Percentiles rank a stretch among this genome's conserved stretches.
Evolutionary conservation across 2,113 vertebrate genomes (phyloP).

Genomic region (Lathamus discolor): DNA sequence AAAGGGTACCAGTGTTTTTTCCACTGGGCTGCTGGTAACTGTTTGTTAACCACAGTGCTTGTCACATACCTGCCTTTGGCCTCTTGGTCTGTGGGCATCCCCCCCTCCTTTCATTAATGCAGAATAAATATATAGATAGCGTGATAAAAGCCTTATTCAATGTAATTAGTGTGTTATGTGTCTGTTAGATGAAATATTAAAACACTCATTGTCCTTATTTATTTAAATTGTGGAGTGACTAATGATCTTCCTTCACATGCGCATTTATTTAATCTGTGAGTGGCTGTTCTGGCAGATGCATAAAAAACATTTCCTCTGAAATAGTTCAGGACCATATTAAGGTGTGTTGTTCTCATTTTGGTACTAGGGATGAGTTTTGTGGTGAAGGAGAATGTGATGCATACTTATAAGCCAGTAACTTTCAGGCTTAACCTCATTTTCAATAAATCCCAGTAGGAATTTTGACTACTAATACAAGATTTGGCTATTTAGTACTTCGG

Average conservation of each 20-base stretch:
- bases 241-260: neutral
- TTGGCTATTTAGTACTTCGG: neutral
- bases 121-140: neutral
- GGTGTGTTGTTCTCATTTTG: fast-evolving
- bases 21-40: fast-evolving
- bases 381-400: neutral
- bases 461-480: neutral
- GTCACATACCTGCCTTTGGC: neutral
- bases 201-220: neutral
- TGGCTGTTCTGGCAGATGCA: neutral
- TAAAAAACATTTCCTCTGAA: neutral
- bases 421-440: neutral
- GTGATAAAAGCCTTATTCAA: neutral
- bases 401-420: neutral
- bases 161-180: neutral
- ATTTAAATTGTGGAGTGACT: neutral
- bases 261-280: neutral
- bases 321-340: neutral
- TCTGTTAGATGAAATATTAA: neutral
- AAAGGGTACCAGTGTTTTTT: neutral
- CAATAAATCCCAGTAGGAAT: neutral
- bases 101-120: neutral
- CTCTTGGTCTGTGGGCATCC: neutral
- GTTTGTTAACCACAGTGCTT: fast-evolving
- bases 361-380: neutral